Evolutionary conservation across 2,797 vertebrate genomes (phyloP).

Genomic region (Zalophus californianus): DNA sequence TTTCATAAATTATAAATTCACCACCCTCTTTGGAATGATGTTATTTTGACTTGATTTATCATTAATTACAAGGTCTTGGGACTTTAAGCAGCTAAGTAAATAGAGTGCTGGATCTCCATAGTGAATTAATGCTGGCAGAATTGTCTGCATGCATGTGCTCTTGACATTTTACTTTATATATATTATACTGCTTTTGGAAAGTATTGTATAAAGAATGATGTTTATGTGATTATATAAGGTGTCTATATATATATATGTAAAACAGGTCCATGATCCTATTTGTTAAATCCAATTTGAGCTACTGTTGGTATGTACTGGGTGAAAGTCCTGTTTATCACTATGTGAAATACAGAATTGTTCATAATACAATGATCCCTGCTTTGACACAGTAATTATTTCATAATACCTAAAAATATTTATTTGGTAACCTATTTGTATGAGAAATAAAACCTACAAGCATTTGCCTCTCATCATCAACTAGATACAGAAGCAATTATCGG

Average conservation of each 20-base stretch:
- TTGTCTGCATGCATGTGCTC: neutral
- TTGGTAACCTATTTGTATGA: neutral
- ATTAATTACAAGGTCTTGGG: constrained; percentile 72
- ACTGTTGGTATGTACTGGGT: neutral
- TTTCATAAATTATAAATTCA: constrained; percentile 75
- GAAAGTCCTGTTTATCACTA: neutral
- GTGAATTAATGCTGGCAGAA: neutral
- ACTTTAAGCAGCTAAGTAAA: constrained; percentile 70
- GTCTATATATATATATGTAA: neutral
- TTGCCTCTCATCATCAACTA: neutral
- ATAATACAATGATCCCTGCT: neutral
- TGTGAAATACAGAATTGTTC: constrained; percentile 7
- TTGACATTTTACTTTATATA: neutral
- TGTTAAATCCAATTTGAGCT: constrained; percentile 22
- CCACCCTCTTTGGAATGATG: constrained; percentile 64
- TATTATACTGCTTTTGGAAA: neutral
- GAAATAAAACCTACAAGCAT: neutral
- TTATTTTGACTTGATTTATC: constrained; percentile 75
- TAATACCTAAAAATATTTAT: neutral
- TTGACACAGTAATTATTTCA: constrained; percentile 27
- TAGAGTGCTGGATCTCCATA: neutral
- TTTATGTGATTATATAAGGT: neutral
- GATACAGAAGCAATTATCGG: neutral
- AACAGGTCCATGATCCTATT: neutral
- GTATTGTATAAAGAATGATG: neutral